These are phyloP conservation scores for Carlito syrichta DNA, from an alignment of 2,113 vertebrate species.

Conservation along the genomic window DNA sequence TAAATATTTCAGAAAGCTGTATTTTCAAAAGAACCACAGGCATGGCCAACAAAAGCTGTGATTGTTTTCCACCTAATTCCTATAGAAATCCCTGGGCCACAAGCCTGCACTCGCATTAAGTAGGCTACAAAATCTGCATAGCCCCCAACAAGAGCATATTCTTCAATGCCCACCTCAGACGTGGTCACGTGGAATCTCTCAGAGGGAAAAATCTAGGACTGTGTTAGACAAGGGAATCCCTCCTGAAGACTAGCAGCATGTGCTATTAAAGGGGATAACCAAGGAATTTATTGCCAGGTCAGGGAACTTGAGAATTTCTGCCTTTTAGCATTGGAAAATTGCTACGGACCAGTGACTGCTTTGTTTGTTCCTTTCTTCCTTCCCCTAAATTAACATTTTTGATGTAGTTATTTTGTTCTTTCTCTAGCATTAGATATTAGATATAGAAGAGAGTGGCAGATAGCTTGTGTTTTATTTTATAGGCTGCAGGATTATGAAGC, in stretches of 20 bases:
- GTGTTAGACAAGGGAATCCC: not conserved
- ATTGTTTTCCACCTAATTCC: not conserved
- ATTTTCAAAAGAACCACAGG: slow-evolving; percentile 15
- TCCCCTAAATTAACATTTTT: not conserved
- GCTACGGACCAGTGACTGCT: not conserved
- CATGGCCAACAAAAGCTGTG: not conserved
- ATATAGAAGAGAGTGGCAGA: not conserved
- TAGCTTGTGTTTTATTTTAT: not conserved
- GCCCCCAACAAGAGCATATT: no score
- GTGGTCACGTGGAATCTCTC: no score
- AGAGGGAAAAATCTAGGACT: not conserved
- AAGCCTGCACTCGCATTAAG: not conserved
- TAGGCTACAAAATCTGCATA: not conserved
- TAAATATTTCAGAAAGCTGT: not conserved
- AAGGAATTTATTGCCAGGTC: not conserved
- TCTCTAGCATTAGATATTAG: not conserved
- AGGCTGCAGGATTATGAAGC: not conserved
- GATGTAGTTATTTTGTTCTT: not conserved
- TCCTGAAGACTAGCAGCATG: not conserved
- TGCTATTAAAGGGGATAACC: not conserved
- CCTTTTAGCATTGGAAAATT: not conserved
- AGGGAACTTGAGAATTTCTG: not conserved
- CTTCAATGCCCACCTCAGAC: not conserved
- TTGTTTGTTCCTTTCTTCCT: not conserved
- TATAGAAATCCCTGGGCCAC: not conserved